Evolutionary conservation across 2,113 vertebrate species (phyloP).

Genomic region (Hemicordylus capensis): DNA sequence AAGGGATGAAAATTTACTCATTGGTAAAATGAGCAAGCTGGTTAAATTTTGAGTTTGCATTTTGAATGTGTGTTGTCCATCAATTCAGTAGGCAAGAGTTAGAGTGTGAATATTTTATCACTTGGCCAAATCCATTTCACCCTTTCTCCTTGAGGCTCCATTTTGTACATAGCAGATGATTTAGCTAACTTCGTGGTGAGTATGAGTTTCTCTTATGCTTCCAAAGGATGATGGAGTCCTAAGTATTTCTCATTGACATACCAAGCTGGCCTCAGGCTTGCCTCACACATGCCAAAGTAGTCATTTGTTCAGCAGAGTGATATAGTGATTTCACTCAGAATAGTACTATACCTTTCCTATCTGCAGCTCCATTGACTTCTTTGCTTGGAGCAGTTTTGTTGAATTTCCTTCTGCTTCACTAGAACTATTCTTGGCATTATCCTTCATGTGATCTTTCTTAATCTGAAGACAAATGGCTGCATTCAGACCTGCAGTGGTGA

Average conservation of each 20-base stretch:
- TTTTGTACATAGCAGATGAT: not conserved
- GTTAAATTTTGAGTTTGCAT: not conserved
- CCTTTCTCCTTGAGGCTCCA: not conserved
- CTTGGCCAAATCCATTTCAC: not conserved
- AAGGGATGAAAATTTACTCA: not conserved
- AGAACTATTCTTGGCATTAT: not conserved
- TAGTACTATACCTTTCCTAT: conserved; percentile 3
- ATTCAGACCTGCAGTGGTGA: not conserved
- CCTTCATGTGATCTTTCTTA: not conserved
- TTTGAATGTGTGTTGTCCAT: too few species aligned
- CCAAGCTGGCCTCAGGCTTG: not conserved
- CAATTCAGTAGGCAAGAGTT: not conserved
- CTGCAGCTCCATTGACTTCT: conserved; percentile 6
- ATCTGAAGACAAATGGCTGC: not conserved
- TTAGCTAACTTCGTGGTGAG: not conserved
- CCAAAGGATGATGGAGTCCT: not conserved
- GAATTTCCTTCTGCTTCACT: conserved; percentile 10
- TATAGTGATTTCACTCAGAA: not conserved
- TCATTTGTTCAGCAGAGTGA: conserved; percentile 15
- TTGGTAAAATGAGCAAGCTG: not conserved
- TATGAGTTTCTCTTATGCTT: not conserved
- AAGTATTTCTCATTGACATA: not conserved
- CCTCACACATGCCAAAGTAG: conserved; percentile 9
- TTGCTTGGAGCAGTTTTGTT: conserved; percentile 20
- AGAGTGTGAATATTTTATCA: conserved; percentile 4